phyloP scores from a whole-genome alignment of 2,888 invertebrate species.

The Cremastinae sp. region DNA sequence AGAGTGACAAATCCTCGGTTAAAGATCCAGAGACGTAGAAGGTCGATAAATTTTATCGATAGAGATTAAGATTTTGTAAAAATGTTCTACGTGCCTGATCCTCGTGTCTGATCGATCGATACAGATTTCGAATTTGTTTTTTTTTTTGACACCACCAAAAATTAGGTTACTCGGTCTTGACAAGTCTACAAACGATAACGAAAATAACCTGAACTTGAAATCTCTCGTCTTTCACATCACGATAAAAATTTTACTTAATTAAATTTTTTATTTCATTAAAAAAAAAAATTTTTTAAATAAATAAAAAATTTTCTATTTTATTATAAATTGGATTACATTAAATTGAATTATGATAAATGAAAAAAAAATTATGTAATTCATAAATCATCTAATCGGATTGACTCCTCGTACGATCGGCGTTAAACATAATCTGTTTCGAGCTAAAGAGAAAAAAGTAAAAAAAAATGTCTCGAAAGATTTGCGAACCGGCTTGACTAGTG shows the following conservation, averaged over 20 bases:
- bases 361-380: not conserved
- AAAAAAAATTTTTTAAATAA: too few relatives aligned
- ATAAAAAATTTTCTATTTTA: not conserved
- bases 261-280: too few relatives aligned
- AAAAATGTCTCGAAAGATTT: not conserved
- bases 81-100: not conserved
- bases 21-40: not conserved
- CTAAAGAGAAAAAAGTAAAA: not conserved
- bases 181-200: slow-evolving; percentile 2
- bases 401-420: too few relatives aligned
- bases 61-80: not conserved
- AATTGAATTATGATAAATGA: not conserved
- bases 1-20: not conserved
- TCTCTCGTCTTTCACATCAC: not conserved
- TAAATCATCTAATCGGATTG: not conserved
- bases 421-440: too few relatives aligned
- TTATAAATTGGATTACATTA: too few relatives aligned
- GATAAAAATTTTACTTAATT: not conserved
- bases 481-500: too few relatives aligned
- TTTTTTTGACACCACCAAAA: not conserved
- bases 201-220: slow-evolving; percentile 33
- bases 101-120: slow-evolving; percentile 3
- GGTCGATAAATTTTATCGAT: slow-evolving; percentile 11
- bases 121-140: not conserved
- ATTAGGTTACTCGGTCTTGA: not conserved